phyloP scores from a whole-genome alignment of 2,888 invertebrate genomes.

The Neoascia interrupta region DNA sequence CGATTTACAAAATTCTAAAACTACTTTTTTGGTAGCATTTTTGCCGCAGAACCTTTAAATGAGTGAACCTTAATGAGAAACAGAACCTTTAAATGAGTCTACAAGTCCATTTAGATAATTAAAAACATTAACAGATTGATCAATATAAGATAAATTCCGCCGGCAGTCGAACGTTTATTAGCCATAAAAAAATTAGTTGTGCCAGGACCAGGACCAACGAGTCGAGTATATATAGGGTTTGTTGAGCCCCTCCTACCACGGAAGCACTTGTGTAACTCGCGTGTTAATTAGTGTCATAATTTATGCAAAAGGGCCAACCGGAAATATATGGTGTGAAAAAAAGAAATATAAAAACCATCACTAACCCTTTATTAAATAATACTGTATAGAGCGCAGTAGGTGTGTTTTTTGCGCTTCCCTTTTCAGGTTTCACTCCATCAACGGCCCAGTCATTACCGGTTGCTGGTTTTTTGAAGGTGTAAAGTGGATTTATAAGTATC shows the following conservation, averaged over 20 bases:
- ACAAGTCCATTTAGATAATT: slow-evolving; percentile 45
- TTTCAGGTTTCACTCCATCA: slow-evolving; percentile 14
- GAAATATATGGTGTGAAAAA: slow-evolving; percentile 51
- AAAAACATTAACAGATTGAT: slow-evolving; percentile 52
- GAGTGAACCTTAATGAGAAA: too few species aligned
- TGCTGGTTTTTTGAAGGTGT: slow-evolving; percentile 46
- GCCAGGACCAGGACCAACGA: neutral
- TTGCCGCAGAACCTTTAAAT: too few species aligned
- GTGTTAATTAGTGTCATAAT: slow-evolving; percentile 65
- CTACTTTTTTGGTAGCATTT: too few species aligned
- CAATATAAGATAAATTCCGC: slow-evolving; percentile 35
- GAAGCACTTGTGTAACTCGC: slow-evolving; percentile 38
- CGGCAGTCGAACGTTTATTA: slow-evolving; percentile 37
- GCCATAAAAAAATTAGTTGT: slow-evolving; percentile 41
- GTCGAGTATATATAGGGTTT: too few species aligned
- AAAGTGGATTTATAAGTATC: slow-evolving; percentile 36
- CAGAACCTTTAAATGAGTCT: neutral
- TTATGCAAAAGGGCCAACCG: slow-evolving; percentile 60
- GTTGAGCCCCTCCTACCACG: slow-evolving; percentile 8
- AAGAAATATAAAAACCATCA: slow-evolving; percentile 17
- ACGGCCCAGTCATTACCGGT: slow-evolving; percentile 48
- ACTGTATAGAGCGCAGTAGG: too few species aligned
- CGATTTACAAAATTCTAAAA: too few species aligned
- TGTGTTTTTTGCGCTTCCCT: slow-evolving; percentile 34
- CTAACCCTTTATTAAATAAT: too few species aligned